Evolutionary conservation across 2,113 vertebrate species (phyloP), one percentile per base, ranked within the genome.

Genomic region (Euleptes europaea): DNA sequence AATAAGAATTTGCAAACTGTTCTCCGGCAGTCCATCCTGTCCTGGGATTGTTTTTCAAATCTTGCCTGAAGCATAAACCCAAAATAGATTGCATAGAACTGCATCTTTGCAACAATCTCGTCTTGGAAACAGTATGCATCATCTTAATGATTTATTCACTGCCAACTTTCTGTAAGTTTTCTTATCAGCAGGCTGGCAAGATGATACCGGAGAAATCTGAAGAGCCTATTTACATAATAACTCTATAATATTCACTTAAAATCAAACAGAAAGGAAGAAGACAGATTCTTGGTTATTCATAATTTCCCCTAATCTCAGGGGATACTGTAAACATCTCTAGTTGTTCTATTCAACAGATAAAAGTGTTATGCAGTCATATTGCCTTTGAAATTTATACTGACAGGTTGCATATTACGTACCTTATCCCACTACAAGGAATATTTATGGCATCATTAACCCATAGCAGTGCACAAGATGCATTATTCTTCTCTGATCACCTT

Each of bases 401-500:
- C 63, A 90, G 74, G 28, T 82, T 85, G 75, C 60, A 76, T 42
- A 67, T 51, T 83, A 33, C 73, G 42, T 82, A 35, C 70, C 78
- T 90, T 90, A 83, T 69, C 9, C 78, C 91, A 23, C 71, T 88
- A 83, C 73, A 87, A 92, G 78, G 10, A 33, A 1, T 87, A 93
- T 89, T 88, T 92, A 90, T 70, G 3, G 1, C 65, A 78, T 66
- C n/a, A 85, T 90, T 91, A 90, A 88, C 76, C 82, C 82, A 60
- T 49, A 89, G 65, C 38, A 86, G 72, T 69, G 69, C 35, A 89
- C 1, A 49, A 90, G 87, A 89, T 67, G 49, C 83, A 89, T 87
- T 88, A 92, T 63, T 87, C 38, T 84, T 91, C 86, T 83, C 86
- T 72, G 75, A 89, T 86, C 91, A 79, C 76, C 78, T 42, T 84